Percentiles rank a stretch among this genome's conserved stretches.
phyloP scores from a whole-genome alignment of 1,140 invertebrate species.

The Drosophila mauritiana region DNA sequence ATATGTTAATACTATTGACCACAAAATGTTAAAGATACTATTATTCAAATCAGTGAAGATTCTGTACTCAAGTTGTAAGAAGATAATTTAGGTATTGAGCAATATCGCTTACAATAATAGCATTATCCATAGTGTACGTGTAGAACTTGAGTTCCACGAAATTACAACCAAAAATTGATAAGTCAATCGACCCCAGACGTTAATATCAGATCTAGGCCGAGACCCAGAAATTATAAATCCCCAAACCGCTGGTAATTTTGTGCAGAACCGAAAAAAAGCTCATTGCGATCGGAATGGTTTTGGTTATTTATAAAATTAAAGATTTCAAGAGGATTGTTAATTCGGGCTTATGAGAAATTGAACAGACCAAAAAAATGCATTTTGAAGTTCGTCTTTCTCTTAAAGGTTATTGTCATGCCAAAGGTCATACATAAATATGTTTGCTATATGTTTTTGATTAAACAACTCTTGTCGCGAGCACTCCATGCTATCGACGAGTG shows the following conservation, averaged over 20 bases:
- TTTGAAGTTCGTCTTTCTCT: too few relatives aligned
- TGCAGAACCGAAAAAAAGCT: conserved; percentile 67
- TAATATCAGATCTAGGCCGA: conserved; percentile 16
- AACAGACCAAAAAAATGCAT: too few relatives aligned
- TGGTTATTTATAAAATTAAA: neutral
- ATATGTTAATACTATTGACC: too few relatives aligned
- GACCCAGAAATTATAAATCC: conserved; percentile 69
- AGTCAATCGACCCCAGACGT: conserved; percentile 7
- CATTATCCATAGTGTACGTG: conserved; percentile 11
- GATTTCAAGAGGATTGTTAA: too few relatives aligned
- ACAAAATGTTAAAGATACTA: too few relatives aligned
- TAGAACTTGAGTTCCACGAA: conserved; percentile 4
- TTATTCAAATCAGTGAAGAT: neutral
- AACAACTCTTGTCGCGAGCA: neutral
- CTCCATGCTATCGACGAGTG: conserved; percentile 33
- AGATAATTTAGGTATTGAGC: neutral
- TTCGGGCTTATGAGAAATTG: too few relatives aligned
- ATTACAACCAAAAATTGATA: conserved; percentile 27
- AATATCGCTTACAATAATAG: neutral
- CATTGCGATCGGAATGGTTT: conserved; percentile 33
- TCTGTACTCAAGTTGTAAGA: neutral
- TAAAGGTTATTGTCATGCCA: conserved; percentile 18
- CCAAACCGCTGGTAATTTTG: conserved; percentile 31
- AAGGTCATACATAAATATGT: conserved; percentile 20
- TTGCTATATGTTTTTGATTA: conserved; percentile 24